A percentile compares a stretch with the other conserved stretches of the same genome.
phyloP scores from a whole-genome alignment of 1,140 invertebrate species.

The Bombyx mori region ASM3026992v2 NC_085116.1:12472001-12472500 shows the following conservation, averaged over 20 bases:
- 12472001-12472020: conserved; percentile 62
- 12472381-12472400: conserved; percentile 36
- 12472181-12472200: no score
- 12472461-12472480: no score
- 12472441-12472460: conserved; percentile 23
- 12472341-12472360: conserved; percentile 37
- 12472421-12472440: conserved; percentile 44
- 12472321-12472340: conserved; percentile 37
- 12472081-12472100: conserved; percentile 42
- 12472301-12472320: no score
- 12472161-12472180: no score
- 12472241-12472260: no score
- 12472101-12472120: conserved; percentile 48
- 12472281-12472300: no score
- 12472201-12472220: no score
- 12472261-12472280: no score
- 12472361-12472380: conserved; percentile 56
- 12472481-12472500: no score
- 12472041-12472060: conserved; percentile 57
- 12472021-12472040: conserved; percentile 44
- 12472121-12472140: no score
- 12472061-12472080: conserved; percentile 34
- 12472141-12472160: no score
- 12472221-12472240: no score
- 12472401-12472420: conserved; percentile 32